Conservation (phyloP, 2,888 invertebrate genomes). For the Lacanobia oleracea region DNA sequence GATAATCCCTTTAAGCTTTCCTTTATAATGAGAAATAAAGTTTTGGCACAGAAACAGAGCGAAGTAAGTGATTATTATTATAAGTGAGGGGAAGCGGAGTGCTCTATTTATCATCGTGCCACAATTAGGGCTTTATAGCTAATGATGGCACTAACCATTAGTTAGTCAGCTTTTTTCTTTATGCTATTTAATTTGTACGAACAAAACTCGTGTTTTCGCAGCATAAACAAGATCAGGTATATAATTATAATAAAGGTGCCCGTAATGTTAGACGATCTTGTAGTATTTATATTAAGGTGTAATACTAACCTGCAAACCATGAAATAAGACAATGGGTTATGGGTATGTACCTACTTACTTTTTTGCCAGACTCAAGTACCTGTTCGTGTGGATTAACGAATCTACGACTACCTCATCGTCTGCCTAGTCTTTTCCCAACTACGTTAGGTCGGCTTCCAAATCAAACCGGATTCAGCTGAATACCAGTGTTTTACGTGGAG, state of each 20-base stretch:
- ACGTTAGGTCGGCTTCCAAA: too few species aligned
- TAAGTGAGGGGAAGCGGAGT: conserved; percentile 57
- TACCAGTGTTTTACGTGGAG: too few species aligned
- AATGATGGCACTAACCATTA: conserved; percentile 53
- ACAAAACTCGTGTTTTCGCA: not conserved
- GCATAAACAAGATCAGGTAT: not conserved
- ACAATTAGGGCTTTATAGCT: conserved; percentile 56
- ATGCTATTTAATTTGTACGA: conserved; percentile 20
- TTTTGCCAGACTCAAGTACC: not conserved
- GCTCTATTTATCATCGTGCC: conserved; percentile 63
- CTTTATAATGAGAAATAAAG: conserved; percentile 33
- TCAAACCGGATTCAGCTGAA: too few species aligned
- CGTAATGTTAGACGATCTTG: not conserved
- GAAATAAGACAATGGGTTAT: not conserved
- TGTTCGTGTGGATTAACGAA: not conserved
- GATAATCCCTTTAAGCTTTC: conserved; percentile 21
- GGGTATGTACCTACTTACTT: not conserved
- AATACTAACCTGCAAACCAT: not conserved
- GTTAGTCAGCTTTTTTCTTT: conserved; percentile 38
- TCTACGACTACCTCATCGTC: not conserved
- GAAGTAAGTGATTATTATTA: conserved; percentile 60
- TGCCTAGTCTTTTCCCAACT: too few species aligned
- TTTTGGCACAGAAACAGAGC: conserved; percentile 42
- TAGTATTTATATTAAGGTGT: not conserved
- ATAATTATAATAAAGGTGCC: not conserved